phyloP scores from a whole-genome alignment of 2,113 vertebrate genomes.

The Diadophis punctatus region DNA sequence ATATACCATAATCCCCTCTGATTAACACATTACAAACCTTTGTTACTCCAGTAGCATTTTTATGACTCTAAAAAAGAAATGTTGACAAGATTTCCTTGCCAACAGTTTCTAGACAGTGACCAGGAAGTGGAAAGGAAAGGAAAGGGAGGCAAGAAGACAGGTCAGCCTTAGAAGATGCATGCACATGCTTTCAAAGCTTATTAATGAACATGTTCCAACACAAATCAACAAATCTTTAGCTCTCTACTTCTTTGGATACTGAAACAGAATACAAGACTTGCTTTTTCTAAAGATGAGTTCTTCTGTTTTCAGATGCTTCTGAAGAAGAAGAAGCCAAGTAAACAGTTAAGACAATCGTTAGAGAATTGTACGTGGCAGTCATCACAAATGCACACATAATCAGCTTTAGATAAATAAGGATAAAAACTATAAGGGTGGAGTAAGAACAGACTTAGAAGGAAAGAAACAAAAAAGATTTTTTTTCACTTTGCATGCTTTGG shows the following conservation, averaged over 20 bases:
- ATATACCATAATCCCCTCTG: neutral
- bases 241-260: constrained; percentile 11
- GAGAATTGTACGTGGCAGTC: neutral
- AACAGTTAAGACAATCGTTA: constrained; percentile 8
- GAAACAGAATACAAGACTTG: constrained; percentile 47
- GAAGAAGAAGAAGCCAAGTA: neutral
- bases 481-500: neutral
- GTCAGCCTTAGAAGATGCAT: constrained; percentile 54
- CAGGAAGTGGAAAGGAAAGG: neutral
- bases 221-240: constrained; percentile 51
- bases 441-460: neutral
- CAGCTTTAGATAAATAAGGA: neutral
- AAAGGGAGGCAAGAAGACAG: constrained; percentile 24
- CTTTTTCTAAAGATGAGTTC: neutral
- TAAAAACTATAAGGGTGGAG: neutral
- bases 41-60: neutral
- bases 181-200: constrained; percentile 60
- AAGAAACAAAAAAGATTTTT: neutral
- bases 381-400: neutral
- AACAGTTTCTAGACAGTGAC: constrained; percentile 34
- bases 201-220: neutral
- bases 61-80: constrained; percentile 28
- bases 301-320: neutral
- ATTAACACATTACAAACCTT: neutral
- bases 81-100: constrained; percentile 6